phyloP scores from a whole-genome alignment of 2,888 invertebrate genomes.

The Caprella mutica region DNA sequence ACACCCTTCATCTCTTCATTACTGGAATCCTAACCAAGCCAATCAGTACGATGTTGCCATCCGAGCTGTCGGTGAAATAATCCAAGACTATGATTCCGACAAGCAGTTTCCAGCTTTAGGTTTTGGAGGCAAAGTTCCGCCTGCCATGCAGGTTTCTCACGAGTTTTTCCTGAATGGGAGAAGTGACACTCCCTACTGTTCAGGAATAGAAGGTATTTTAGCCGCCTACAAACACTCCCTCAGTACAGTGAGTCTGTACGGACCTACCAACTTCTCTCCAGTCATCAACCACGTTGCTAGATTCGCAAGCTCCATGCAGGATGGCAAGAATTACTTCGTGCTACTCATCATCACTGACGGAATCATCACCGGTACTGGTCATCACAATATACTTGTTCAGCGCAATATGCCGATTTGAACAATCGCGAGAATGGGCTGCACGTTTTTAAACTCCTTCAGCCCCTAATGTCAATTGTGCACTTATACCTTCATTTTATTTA shows the following conservation, averaged over 20 bases:
- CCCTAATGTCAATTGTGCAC: too few species aligned
- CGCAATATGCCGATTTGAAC: too few species aligned
- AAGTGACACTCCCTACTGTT: constrained; percentile 42
- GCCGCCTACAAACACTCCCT: constrained; percentile 44
- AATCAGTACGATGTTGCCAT: constrained; percentile 44
- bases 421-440: too few species aligned
- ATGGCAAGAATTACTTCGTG: constrained; percentile 45
- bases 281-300: constrained; percentile 43
- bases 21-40: constrained; percentile 37
- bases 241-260: constrained; percentile 42
- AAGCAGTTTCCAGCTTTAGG: constrained; percentile 45
- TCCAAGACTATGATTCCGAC: constrained; percentile 43
- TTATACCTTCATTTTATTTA: too few species aligned
- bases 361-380: constrained; percentile 46
- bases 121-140: constrained; percentile 45
- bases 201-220: constrained; percentile 43
- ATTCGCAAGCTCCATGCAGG: constrained; percentile 40
- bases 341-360: constrained; percentile 49
- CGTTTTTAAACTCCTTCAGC: too few species aligned
- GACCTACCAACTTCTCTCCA: constrained; percentile 50
- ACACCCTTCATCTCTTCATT: constrained; percentile 42
- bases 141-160: constrained; percentile 44
- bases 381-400: too few species aligned
- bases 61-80: constrained; percentile 42
- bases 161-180: constrained; percentile 42